Evolutionary conservation across 2,888 invertebrate genomes (phyloP).

Genomic region (Drosophila pseudotakahashii): DNA sequence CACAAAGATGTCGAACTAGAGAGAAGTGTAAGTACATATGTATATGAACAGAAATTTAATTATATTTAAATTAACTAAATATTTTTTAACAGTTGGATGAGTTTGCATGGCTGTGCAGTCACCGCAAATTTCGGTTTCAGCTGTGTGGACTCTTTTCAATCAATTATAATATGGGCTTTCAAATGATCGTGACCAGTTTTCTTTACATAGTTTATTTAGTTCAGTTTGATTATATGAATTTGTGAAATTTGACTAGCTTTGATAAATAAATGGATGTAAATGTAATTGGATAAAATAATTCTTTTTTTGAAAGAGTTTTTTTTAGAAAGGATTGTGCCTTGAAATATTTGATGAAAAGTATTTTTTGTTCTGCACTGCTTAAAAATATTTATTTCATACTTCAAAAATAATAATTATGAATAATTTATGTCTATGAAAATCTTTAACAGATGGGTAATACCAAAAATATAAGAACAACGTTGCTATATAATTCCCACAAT

Average conservation of each 20-base stretch:
- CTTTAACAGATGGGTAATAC: too few species aligned
- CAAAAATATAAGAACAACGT: too few species aligned
- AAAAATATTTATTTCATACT: too few species aligned
- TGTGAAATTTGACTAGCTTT: neutral
- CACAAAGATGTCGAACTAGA: constrained; percentile 2
- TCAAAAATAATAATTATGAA: too few species aligned
- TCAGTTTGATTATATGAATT: constrained; percentile 9
- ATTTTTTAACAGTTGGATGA: neutral
- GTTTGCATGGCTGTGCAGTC: constrained; percentile 13
- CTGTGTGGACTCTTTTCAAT: constrained; percentile 10
- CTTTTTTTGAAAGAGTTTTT: too few species aligned
- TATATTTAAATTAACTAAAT: neutral
- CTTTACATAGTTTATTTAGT: constrained; percentile 3
- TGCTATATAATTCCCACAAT: too few species aligned
- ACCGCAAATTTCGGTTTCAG: constrained; percentile 6
- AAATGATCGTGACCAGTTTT: constrained; percentile 12
- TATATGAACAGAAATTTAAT: neutral
- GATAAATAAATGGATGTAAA: too few species aligned
- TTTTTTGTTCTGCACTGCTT: too few species aligned
- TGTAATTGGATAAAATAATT: neutral
- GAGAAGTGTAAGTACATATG: constrained; percentile 30
- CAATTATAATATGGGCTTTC: constrained; percentile 11
- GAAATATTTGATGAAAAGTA: too few species aligned
- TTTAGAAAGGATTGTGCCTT: too few species aligned
- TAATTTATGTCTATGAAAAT: too few species aligned